Conservation (phyloP, 2,113 vertebrate species). For the Helogale parvula region DNA sequence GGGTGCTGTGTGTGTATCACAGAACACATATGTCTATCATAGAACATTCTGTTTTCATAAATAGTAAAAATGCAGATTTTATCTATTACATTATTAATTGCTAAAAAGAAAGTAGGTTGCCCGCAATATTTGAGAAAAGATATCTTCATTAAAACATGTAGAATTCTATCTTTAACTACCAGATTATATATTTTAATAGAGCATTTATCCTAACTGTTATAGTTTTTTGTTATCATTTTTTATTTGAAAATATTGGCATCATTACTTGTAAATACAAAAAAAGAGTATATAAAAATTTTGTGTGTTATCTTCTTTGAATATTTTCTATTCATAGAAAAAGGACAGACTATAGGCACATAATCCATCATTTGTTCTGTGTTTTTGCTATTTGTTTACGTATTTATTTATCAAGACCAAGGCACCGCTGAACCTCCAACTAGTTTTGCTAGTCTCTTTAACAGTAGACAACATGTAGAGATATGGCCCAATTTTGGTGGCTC, state of each 20-base stretch:
- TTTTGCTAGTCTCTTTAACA: neutral
- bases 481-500: neutral
- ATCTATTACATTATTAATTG: neutral
- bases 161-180: neutral
- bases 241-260: neutral
- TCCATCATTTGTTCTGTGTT: neutral
- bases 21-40: neutral
- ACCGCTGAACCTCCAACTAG: neutral
- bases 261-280: neutral
- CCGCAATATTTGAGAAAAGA: neutral
- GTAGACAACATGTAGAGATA: neutral
- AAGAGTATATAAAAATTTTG: neutral
- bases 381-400: neutral
- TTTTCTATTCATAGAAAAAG: neutral
- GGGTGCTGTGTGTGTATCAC: neutral
- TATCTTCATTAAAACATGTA: neutral
- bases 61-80: neutral
- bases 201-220: neutral
- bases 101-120: neutral
- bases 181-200: neutral
- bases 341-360: neutral
- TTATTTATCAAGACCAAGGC: neutral
- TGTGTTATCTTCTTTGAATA: neutral
- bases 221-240: constrained; percentile 21
- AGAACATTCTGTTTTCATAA: neutral